These are phyloP conservation scores for Neosilurus mollespiculum DNA, from an alignment of 2,797 vertebrate genomes.

Conservation along the genomic window DNA sequence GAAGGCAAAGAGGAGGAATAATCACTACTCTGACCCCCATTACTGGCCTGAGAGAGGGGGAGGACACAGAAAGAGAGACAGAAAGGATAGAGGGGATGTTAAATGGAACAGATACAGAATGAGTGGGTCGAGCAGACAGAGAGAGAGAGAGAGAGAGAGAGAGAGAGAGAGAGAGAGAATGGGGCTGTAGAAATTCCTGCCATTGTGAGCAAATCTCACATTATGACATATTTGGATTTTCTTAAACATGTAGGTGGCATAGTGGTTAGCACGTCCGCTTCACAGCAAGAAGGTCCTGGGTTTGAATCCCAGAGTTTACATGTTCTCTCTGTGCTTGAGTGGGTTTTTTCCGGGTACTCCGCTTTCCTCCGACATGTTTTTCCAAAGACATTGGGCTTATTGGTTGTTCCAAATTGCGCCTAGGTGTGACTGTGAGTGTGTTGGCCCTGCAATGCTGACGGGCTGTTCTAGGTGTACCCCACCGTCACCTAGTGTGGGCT, in stretches of 20 bases:
- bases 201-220: conserved; percentile 4
- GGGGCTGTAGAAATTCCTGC: neutral
- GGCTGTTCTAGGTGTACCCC: no score
- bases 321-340: no score
- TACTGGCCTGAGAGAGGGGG: conserved; percentile 79
- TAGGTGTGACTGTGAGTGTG: no score
- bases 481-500: no score
- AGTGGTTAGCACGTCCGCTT: no score
- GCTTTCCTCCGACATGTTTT: no score
- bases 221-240: conserved; percentile 1
- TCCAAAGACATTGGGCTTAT: no score
- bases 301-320: no score
- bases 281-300: no score
- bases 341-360: no score
- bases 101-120: conserved; percentile 45
- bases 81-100: conserved; percentile 37
- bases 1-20: conserved; percentile 91
- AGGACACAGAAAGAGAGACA: conserved; percentile 52
- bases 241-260: neutral
- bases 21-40: conserved; percentile 83
- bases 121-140: conserved; percentile 25
- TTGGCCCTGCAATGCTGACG: no score
- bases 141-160: conserved; percentile 18
- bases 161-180: conserved; percentile 15
- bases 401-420: no score